phyloP scores from a whole-genome alignment of 2,888 invertebrate genomes.

The Zonitis immaculata region DNA sequence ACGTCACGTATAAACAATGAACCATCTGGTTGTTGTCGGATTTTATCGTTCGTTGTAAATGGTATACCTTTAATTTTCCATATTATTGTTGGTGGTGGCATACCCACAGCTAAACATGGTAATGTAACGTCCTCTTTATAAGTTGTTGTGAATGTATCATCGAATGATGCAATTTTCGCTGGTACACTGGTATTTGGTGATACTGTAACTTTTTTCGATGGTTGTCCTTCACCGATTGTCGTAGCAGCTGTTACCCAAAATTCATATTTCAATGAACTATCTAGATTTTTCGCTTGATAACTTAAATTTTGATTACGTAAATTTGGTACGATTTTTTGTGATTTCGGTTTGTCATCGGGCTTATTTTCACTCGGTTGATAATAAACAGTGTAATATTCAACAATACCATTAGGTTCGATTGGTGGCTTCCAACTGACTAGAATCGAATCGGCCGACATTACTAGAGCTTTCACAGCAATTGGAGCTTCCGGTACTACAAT shows the following conservation, averaged over 20 bases:
- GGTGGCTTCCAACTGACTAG: conserved; percentile 93
- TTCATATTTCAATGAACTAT: conserved; percentile 77
- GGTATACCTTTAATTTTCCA: conserved; percentile 85
- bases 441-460: conserved; percentile 88
- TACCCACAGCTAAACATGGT: conserved; percentile 88
- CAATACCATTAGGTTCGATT: conserved; percentile 85
- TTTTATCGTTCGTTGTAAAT: conserved; percentile 74
- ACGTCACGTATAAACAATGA: conserved; percentile 87
- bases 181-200: conserved; percentile 83
- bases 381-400: conserved; percentile 91
- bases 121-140: conserved; percentile 89
- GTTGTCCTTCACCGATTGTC: conserved; percentile 89
- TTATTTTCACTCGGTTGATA: conserved; percentile 55
- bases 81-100: conserved; percentile 81
- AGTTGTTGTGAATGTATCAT: conserved; percentile 86
- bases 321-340: conserved; percentile 74
- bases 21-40: conserved; percentile 82
- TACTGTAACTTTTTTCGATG: conserved; percentile 80
- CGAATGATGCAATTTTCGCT: conserved; percentile 92
- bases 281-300: conserved; percentile 80
- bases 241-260: conserved; percentile 95
- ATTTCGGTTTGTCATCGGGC: conserved; percentile 55
- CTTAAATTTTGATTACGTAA: conserved; percentile 63
- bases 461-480: conserved; percentile 85
- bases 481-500: conserved; percentile 85